Evolutionary conservation across 23 tunicate genomes (phyloP).

Genomic region (Phallusia fumigata): DNA sequence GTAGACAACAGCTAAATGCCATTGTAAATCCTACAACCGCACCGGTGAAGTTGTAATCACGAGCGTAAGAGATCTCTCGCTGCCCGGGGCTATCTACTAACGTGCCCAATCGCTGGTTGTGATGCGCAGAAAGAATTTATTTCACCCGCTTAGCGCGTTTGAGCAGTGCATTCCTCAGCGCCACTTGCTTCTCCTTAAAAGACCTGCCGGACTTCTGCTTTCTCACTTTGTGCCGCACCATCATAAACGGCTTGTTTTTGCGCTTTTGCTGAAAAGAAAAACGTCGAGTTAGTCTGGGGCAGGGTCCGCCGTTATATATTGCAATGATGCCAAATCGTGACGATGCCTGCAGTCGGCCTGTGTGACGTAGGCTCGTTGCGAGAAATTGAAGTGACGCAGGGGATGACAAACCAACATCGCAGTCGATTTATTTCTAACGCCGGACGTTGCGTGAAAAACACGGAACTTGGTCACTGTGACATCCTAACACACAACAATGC

Average conservation of each 20-base stretch:
- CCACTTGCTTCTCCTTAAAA: conserved; percentile 85
- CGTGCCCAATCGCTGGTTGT: too few relatives aligned
- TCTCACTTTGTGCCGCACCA: conserved; percentile 88
- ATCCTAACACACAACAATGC: too few relatives aligned
- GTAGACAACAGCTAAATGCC: too few relatives aligned
- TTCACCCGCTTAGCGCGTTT: conserved; percentile 78
- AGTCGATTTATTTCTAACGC: too few relatives aligned
- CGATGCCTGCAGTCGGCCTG: not conserved
- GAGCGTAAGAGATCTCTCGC: too few relatives aligned
- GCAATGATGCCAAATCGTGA: not conserved
- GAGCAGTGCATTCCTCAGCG: conserved; percentile 59
- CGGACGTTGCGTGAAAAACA: too few relatives aligned
- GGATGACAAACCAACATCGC: not conserved
- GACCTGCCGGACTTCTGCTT: conserved; percentile 75
- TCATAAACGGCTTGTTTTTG: conserved; percentile 93
- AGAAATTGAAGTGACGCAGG: not conserved
- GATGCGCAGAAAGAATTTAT: conserved; percentile 30
- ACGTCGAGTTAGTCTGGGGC: too few relatives aligned
- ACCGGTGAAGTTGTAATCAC: too few relatives aligned
- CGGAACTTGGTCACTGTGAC: too few relatives aligned
- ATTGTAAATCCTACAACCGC: too few relatives aligned
- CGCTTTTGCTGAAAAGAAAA: conserved; percentile 54
- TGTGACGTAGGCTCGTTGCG: too few relatives aligned
- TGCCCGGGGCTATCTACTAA: too few relatives aligned
- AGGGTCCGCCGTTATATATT: not conserved